Evolutionary conservation across 2,888 invertebrate species (phyloP), one percentile per base, ranked within the genome.

Genomic region (Tachina grossa): DNA sequence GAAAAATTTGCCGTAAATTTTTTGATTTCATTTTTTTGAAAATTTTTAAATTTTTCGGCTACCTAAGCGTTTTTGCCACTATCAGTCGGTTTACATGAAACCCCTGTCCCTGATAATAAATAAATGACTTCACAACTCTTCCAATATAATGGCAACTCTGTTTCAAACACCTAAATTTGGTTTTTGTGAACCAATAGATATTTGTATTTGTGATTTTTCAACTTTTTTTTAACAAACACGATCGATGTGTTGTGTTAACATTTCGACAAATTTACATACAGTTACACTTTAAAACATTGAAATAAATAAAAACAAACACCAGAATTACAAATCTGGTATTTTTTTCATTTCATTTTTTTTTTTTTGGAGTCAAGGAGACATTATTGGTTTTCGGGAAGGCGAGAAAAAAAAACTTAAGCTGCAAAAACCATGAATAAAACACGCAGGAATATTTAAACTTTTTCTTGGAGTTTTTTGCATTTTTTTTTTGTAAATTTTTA

Each of bases 231-330:
- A 63, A 83, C 85, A 83, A 83, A 83, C 85, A 85, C 85, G 85
- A 85, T 85, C 85, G 83, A 83, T 85, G 85, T 85, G 85, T 85
- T 85, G 76, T 85, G 79, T 83, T 79, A 85, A 85, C 85, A 85
- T 83, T 83, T 83, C 79, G 83, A 85, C 85, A 83, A 85, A 85
- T 85, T 85, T 85, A 85, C 85, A 85, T 85, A 85, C 82, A 83
- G 85, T 85, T 85, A 85, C 85, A 85, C 85, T 83, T 31, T 85
- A 79, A 85, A 81, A 79, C 69, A 75, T 71, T 78, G 65, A 69
- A 78, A 74, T 45, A 77, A 77, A 72, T 63, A 81, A 65, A 79
- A 76, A 59, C 16, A 77, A 69, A 65, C 68, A 74, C 43, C 22
- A 69, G 41, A 74, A 53, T 74, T 71, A 78, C 22, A 77, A 69